Evolutionary conservation across 1,140 invertebrate genomes (phyloP).

Genomic region (Calephelis virginiensis): DNA sequence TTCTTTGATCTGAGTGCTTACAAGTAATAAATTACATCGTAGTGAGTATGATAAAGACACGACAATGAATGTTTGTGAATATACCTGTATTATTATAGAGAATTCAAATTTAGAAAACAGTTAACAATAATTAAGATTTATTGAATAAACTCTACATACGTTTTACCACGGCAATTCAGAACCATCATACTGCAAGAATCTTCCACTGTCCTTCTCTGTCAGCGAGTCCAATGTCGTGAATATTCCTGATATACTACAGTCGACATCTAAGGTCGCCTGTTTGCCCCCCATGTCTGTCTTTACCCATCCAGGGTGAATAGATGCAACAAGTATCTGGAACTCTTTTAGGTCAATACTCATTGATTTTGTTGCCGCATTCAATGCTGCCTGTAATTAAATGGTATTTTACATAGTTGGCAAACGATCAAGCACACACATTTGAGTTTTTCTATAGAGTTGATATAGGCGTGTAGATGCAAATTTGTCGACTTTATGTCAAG

Average conservation of each 20-base stretch:
- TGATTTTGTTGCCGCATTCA: conserved; percentile 92
- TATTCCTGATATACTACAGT: conserved; percentile 82
- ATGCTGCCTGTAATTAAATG: conserved; percentile 82
- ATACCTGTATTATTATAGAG: too few relatives aligned
- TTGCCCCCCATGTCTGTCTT: conserved; percentile 92
- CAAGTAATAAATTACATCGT: too few relatives aligned
- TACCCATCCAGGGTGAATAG: conserved; percentile 94
- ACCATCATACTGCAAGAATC: conserved; percentile 89
- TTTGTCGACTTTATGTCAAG: too few relatives aligned
- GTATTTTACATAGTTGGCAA: too few relatives aligned
- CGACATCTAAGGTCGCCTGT: conserved; percentile 86
- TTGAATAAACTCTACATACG: neutral
- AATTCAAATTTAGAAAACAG: too few relatives aligned
- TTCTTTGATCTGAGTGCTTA: too few relatives aligned
- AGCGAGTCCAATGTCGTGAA: conserved; percentile 82
- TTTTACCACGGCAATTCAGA: conserved; percentile 86
- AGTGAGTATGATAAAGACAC: too few relatives aligned
- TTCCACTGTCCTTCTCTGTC: conserved; percentile 83
- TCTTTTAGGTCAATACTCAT: conserved; percentile 89
- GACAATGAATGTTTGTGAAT: too few relatives aligned
- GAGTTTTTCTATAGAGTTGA: too few relatives aligned
- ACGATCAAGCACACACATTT: too few relatives aligned
- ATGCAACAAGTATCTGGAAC: conserved; percentile 86
- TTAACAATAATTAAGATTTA: too few relatives aligned
- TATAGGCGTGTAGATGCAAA: too few relatives aligned